Evolutionary conservation across 2,888 invertebrate species (phyloP).

Genomic region (Cacoxenus indagator): DNA sequence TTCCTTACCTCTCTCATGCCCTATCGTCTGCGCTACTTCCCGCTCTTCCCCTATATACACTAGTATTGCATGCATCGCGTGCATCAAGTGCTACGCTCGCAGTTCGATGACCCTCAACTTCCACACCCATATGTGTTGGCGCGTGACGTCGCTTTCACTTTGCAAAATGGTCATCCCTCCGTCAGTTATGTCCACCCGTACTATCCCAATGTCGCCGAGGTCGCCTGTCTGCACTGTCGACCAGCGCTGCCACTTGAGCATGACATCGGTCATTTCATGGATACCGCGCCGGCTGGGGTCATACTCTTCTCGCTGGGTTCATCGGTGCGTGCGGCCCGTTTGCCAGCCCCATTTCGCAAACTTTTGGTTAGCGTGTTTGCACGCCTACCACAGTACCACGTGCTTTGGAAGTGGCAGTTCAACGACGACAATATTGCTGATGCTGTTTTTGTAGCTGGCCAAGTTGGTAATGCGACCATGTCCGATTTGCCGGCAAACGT

Average conservation of each 20-base stretch:
- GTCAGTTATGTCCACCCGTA: slow-evolving; percentile 82
- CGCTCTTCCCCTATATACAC: background rate
- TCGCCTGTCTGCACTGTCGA: slow-evolving; percentile 82
- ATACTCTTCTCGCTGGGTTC: slow-evolving; percentile 87
- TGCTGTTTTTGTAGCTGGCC: background rate
- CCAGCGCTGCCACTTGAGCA: slow-evolving; percentile 74
- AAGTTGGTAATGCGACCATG: slow-evolving; percentile 63
- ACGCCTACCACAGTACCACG: slow-evolving; percentile 78
- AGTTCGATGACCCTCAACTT: slow-evolving; percentile 74
- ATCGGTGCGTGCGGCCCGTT: no score
- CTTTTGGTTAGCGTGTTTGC: slow-evolving; percentile 79
- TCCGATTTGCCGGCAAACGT: slow-evolving; percentile 79
- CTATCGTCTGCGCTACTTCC: background rate
- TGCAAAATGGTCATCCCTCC: slow-evolving; percentile 82
- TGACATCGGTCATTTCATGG: slow-evolving; percentile 78
- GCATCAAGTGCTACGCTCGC: slow-evolving; percentile 74
- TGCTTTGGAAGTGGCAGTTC: slow-evolving; percentile 80
- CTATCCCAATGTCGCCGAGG: slow-evolving; percentile 83
- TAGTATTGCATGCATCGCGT: slow-evolving; percentile 58
- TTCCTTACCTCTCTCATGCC: background rate
- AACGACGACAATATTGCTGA: slow-evolving; percentile 70
- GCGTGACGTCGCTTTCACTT: slow-evolving; percentile 79
- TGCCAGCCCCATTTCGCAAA: slow-evolving; percentile 76
- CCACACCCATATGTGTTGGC: slow-evolving; percentile 77
- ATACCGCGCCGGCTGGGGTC: slow-evolving; percentile 75